Evolutionary conservation across 2,113 vertebrate genomes (phyloP), one percentile per base, ranked within the genome.

Genomic region (Pseudorectes ferrugineus): DNA sequence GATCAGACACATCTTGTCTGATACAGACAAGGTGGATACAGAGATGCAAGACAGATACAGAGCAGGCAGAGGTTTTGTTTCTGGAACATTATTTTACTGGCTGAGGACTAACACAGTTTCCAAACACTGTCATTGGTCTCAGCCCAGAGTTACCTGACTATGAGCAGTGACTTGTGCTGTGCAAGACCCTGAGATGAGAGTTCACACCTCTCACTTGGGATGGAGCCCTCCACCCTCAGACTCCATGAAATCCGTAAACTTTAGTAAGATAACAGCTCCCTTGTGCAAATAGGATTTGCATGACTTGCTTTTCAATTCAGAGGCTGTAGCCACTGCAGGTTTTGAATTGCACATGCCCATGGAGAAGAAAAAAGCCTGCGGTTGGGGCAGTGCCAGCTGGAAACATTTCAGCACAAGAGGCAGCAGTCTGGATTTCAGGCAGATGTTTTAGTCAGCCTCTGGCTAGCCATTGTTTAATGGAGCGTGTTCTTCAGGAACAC

Each of bases 171-270:
- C 35, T 24, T 33, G 62, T 66, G 42, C 71, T 17, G 18, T 33
- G 49, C 0, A 0, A 89, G 73, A 52, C 13, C 52, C 57, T 0
- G 0, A 45, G 26, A 14, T 0, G 3, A 55, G 45, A 55, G 21
- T 40, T 78, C 52, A 25, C 26, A 21, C 16, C 46, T 78, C 38
- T n/a, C 35, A 5, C 5, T 0, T 20, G 40, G 57, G 71, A 79
- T 14, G 40, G 28, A 68, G 40, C 48, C 35, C 68, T 78, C 67
- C 1, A 0, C 28, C 24, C 55, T 72, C 83, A 48, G 11, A 59
- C n/a, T 38, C 51, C 0, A 0, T 33, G 40, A 91, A 88, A 88
- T 25, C 38, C 46, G 29, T 58, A 8, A 45, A 24, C 35, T 33
- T 38, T 4, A 45, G 26, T 14, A 48, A 63, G 62, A 61, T 33